A percentile compares a stretch with the other conserved stretches of the same genome.
Conservation (phyloP, 1,140 invertebrate genomes). For the Dryas iulia region DNA sequence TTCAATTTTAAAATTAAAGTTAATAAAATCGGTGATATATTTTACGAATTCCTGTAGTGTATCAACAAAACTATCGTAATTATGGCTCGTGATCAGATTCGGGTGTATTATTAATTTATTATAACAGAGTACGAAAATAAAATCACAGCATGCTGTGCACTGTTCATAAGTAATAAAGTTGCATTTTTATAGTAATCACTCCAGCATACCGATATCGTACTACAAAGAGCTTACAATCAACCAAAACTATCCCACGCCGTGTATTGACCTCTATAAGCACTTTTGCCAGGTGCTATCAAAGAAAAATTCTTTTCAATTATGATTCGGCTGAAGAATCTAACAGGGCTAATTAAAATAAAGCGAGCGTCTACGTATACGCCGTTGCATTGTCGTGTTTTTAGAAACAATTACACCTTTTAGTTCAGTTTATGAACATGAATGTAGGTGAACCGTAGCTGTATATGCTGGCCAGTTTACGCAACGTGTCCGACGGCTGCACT, state of each 20-base stretch:
- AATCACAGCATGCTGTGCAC: background rate
- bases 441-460: conserved; percentile 52
- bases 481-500: conserved; percentile 42
- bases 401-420: conserved; percentile 71
- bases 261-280: conserved; percentile 33
- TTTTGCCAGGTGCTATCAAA: conserved; percentile 36
- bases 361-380: conserved; percentile 20
- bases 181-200: background rate
- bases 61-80: background rate
- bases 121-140: background rate
- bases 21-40: too few species aligned
- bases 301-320: conserved; percentile 47
- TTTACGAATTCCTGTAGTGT: background rate
- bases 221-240: background rate
- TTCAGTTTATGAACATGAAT: conserved; percentile 45
- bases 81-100: background rate
- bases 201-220: conserved; percentile 2
- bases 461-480: conserved; percentile 48
- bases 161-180: background rate
- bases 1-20: too few species aligned
- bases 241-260: conserved; percentile 29
- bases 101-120: background rate
- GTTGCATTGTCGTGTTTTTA: conserved; percentile 46
- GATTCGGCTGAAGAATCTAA: conserved; percentile 36
- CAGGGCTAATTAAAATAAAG: conserved; percentile 46